Conservation (phyloP, 2,888 invertebrate species). For the Brenthis ino region DNA sequence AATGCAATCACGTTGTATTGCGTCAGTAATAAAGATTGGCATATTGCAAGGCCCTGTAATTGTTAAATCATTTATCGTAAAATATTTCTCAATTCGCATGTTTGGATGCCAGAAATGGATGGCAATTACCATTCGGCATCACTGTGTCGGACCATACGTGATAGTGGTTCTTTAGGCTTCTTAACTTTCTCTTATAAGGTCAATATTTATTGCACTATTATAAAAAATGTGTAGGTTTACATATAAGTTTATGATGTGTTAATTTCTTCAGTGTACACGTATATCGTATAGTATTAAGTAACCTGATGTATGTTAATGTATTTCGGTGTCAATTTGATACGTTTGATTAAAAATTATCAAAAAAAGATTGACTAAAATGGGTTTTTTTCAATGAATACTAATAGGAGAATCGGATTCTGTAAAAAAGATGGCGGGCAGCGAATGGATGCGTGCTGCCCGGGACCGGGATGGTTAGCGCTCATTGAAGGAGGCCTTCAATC, state of each 20-base stretch:
- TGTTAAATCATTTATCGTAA: slow-evolving; percentile 40
- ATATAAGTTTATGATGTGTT: neutral
- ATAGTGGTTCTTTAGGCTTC: slow-evolving; percentile 6
- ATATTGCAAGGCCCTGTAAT: slow-evolving; percentile 35
- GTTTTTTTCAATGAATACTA: no score
- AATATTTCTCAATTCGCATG: slow-evolving; percentile 38
- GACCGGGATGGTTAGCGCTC: no score
- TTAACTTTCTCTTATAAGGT: slow-evolving; percentile 22
- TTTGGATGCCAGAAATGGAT: slow-evolving; percentile 28
- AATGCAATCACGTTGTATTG: slow-evolving; percentile 18
- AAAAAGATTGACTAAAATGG: no score
- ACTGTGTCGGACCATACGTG: slow-evolving; percentile 18
- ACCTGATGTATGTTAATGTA: no score
- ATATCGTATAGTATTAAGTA: no score
- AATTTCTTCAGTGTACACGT: neutral
- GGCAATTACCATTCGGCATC: slow-evolving; percentile 33
- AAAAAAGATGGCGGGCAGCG: no score
- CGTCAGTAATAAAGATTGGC: slow-evolving; percentile 23
- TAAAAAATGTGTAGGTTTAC: neutral
- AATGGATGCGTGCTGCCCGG: no score
- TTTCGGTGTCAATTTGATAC: no score
- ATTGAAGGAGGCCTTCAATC: no score
- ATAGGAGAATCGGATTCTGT: no score
- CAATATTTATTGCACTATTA: slow-evolving; percentile 10
- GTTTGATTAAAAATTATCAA: no score